These are phyloP conservation scores for Etheostoma nigrum DNA, from an alignment of 2,797 vertebrate species.

Conservation along the genomic window DNA sequence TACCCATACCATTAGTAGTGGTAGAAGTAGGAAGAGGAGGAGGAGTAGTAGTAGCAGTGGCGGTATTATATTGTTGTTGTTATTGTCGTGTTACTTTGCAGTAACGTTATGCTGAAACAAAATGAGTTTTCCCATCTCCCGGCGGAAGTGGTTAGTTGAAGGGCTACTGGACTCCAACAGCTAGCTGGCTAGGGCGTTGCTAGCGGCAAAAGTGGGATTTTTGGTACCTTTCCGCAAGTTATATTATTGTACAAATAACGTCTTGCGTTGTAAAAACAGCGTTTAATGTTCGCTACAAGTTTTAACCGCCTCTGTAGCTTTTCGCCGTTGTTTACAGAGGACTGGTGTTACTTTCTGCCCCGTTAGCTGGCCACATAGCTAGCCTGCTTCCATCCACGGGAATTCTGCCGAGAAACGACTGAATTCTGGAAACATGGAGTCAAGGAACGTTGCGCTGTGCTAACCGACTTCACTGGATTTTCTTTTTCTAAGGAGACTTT, in stretches of 20 bases:
- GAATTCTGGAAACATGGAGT: slow-evolving; percentile 85
- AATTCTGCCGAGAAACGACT: slow-evolving; percentile 79
- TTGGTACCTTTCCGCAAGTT: slow-evolving; percentile 59
- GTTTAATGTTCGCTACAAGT: slow-evolving; percentile 32
- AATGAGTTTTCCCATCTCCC: slow-evolving; percentile 65
- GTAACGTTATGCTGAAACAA: slow-evolving; percentile 32
- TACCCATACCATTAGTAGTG: background rate
- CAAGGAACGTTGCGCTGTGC: slow-evolving; percentile 72
- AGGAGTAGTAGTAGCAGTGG: no score
- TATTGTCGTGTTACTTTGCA: background rate
- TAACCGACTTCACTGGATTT: slow-evolving; percentile 65
- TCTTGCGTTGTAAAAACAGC: slow-evolving; percentile 18
- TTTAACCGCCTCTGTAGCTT: slow-evolving; percentile 22
- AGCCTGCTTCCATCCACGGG: slow-evolving; percentile 76
- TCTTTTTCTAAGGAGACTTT: slow-evolving; percentile 50
- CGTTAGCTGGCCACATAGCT: slow-evolving; percentile 77
- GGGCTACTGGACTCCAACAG: slow-evolving; percentile 67
- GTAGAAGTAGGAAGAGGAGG: background rate
- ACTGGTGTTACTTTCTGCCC: slow-evolving; percentile 60
- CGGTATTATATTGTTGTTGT: background rate
- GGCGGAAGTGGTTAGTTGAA: slow-evolving; percentile 82
- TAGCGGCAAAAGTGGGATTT: slow-evolving; percentile 80
- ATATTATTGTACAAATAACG: slow-evolving; percentile 37
- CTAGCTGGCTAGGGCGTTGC: slow-evolving; percentile 84
- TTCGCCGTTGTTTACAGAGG: slow-evolving; percentile 44